Evolutionary conservation across 2,113 vertebrate genomes (phyloP), one percentile per base, ranked within the genome.

Genomic region (Sinocyclocheilus anshuiensis): DNA sequence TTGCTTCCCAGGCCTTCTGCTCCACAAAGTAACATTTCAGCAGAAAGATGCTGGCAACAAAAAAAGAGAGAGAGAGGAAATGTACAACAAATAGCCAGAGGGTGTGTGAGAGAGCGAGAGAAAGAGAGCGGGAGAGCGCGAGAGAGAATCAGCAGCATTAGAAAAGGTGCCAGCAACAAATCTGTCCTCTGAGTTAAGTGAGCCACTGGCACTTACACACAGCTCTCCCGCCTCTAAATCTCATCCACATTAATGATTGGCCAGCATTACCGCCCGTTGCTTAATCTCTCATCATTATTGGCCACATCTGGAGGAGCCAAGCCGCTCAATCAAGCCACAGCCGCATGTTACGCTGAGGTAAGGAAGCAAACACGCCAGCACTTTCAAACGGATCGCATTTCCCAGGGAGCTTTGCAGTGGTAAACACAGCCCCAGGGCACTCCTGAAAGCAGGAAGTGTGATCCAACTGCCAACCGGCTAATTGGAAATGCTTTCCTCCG

Each of bases 281-380:
- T 88, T 93, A 93, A 93, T 93, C 88, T 86, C 87, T 80, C 86
- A 90, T 91, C 90, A 92, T 94, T 90, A 92, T 87, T 82, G 90
- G 92, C 76, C 91, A 86, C 92, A 89, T 90, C 91, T 91, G 88
- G 91, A 92, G 82, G 88, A 53, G 72, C 74, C 87, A 81, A 74
- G 53, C 6, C 50, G 88, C 81, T 87, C 89, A 87, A 87, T 89
- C 84, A 81, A 84, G 42, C 65, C 71, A 59, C 86, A n/a, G 79
- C 86, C 29, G 84, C 86, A 90, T 63, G 89, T 88, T 90, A 87
- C 36, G 6, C 76, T 12, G 78, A 87, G 89, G 89, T 92, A 92
- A 92, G 91, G 90, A 92, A 93, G 92, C 91, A 76, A 90, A 88
- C 85, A 39, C 29, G 85, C 36, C 85, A 85, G 88, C 88, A 83